Base-by-base conservation (phyloP, 2,797 vertebrate genomes). In the Diglossa cyanea region DNA sequence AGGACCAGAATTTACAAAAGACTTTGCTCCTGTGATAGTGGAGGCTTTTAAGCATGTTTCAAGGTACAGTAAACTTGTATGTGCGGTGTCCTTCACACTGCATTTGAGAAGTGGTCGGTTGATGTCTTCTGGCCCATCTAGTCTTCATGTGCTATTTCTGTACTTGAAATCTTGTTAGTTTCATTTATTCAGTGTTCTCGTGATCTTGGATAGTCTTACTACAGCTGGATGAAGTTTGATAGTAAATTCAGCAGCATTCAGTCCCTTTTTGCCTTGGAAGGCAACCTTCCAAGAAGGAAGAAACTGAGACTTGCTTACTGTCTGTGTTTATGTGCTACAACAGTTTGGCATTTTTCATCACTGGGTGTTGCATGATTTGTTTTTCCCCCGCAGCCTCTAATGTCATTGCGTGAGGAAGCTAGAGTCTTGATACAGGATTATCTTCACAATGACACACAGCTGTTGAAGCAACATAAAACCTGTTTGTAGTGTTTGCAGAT, bases 1-100 rank as follows among this genome's bases (percentile, higher is more conserved):
- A 98, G 99, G 99, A 90, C 99, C 99, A 16, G 99, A 99, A 94
- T 99, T 99, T 98, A 99, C 99, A 13, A 99, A 99, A 97, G 99
- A 99, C 97, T 99, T 99, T 97, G 99, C 99, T 44, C 99, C 99
- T 10, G 97, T 99, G 96, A 99, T 99, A 93, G 98, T 99, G 62
- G 99, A 99, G 66, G 99, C 99, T 77, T 99, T 99, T 98, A 99
- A 99, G 93, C 99, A 99, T 70, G 99, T 99, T 62, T 98, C 98
- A 97, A 99, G 99, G 99, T 99, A 98, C 76, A 96, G 82, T 95
- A 55, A 74, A 63, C 31, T 73, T 45, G 45, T 51, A 5, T 1
- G 4, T 73, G 31, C 18, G 7, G 5, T 91, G 13, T 82, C 65
- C 47, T 66, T 88, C 11, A 15, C 42, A 17, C 11, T 39, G 3